phyloP scores from a whole-genome alignment of 64 coral and sea anemone genomes.

The Exaiptasia diaphana region DNA sequence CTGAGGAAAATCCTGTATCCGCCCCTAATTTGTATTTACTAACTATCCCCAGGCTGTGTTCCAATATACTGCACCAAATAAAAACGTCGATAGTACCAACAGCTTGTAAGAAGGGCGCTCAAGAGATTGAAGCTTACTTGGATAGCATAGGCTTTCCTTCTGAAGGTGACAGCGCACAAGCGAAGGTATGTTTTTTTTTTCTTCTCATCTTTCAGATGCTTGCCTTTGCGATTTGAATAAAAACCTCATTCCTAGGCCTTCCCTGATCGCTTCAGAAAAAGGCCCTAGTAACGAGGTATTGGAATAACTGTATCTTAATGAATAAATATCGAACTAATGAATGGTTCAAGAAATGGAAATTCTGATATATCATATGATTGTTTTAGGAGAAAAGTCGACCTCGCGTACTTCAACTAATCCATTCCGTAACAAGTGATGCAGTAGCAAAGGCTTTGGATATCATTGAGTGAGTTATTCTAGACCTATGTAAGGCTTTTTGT shows the following conservation, averaged over 20 bases:
- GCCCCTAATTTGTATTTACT: no score
- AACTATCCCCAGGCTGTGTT: conserved; percentile 53
- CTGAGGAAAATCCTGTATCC: no score
- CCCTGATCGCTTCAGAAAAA: no score
- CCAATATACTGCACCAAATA: conserved; percentile 43
- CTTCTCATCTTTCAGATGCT: no score
- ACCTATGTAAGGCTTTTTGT: neutral
- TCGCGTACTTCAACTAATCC: conserved; percentile 54
- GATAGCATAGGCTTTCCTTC: conserved; percentile 12
- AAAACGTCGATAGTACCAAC: conserved; percentile 35
- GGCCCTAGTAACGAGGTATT: no score
- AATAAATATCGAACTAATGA: no score
- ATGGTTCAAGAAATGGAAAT: no score
- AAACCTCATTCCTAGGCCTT: no score
- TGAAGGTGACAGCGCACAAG: conserved; percentile 29
- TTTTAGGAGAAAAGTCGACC: conserved; percentile 52
- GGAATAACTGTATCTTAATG: no score
- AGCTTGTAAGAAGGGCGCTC: neutral
- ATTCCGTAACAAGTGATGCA: conserved; percentile 50
- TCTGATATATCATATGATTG: no score
- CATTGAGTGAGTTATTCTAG: conserved; percentile 15
- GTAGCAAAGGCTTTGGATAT: conserved; percentile 26
- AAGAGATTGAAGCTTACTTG: conserved; percentile 34
- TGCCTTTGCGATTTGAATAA: no score
- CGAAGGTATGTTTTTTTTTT: conserved; percentile 53